Base-by-base conservation (phyloP, 2,888 invertebrate species). In the Nebria brevicollis region DNA sequence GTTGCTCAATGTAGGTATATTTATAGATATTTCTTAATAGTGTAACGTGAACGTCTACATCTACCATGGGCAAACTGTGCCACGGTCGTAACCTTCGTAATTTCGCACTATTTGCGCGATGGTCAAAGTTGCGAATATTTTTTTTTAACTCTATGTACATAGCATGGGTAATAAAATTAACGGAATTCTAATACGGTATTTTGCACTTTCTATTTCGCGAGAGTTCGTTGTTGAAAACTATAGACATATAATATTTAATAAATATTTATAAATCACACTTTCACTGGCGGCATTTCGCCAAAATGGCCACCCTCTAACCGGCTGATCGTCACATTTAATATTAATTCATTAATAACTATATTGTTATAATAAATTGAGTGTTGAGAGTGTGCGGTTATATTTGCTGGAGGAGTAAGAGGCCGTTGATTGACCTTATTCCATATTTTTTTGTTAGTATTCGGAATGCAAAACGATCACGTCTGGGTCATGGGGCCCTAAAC, bases 381-480 rank as follows among this genome's bases (percentile, higher is more conserved):
- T 34, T 34, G 5, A 34, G 5, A 34, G 4, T 34, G 34, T 34
- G 34, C 34, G 5, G 5, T 34, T 4, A 34, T 34, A 34, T 5
- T 34, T 34, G 5, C 34, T 34, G 34, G 54, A 11, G 13, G 11
- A 54, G 13, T 1, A 54, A 8, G 54, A 54, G 54, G 54, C 41
- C 72, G 34, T 34, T 43, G 72, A 72, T 72, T 26, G 72, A 42
- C 72, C 72, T 72, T 72, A 72, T 72, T 72, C 72, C 34, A 72
- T 11, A 72, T 72, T 43, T 26, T 34, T 34, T 5, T 42, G 13
- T 34, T n/a, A 72, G 34, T 13, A 10, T 72, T 13, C 34, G 13
- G 34, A 34, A 34, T 34, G 34, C 5, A 34, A 34, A 34, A 5
- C 34, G 1, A 34, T 34, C 34, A 5, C 34, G 43, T 34, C 42